A percentile compares a stretch with the other conserved stretches of the same genome.
Evolutionary conservation across 2,888 invertebrate species (phyloP).

Genomic region (Agonopterix alstromeriana): DNA sequence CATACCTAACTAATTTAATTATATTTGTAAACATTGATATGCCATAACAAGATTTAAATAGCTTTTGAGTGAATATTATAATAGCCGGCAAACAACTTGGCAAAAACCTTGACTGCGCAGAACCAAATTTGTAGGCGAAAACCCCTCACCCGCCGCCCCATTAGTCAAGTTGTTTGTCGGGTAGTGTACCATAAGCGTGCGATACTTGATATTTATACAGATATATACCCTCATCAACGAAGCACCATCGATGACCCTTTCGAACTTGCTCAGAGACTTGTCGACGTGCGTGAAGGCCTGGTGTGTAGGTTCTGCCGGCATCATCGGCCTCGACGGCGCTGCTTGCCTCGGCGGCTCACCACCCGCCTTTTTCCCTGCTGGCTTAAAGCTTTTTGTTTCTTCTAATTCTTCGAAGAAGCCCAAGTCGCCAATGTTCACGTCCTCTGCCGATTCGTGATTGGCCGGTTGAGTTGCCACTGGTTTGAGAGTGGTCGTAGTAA

Average conservation of each 20-base stretch:
- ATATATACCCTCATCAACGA: constrained; percentile 39
- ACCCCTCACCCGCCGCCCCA: too few relatives aligned
- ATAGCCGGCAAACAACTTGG: too few relatives aligned
- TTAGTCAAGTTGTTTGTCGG: too few relatives aligned
- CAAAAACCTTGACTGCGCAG: too few relatives aligned
- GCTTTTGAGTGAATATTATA: too few relatives aligned
- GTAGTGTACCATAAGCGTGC: neutral
- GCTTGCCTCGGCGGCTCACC: constrained; percentile 2
- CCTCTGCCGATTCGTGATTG: constrained; percentile 29
- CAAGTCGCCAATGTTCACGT: constrained; percentile 39
- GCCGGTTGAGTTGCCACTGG: neutral
- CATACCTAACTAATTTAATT: too few relatives aligned
- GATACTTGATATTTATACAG: neutral
- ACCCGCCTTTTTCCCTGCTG: constrained; percentile 7
- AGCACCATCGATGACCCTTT: constrained; percentile 55
- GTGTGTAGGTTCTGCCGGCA: constrained; percentile 5
- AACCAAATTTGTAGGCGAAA: too few relatives aligned
- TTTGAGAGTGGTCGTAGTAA: constrained; percentile 7
- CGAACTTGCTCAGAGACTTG: constrained; percentile 41
- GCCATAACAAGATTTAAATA: too few relatives aligned
- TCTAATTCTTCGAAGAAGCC: constrained; percentile 41
- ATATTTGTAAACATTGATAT: too few relatives aligned
- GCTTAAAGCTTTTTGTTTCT: constrained; percentile 8
- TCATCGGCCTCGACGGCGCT: neutral
- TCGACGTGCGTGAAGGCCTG: constrained; percentile 29